These are phyloP conservation scores for Geococcyx californianus DNA, from an alignment of 2,113 vertebrate species.

Conservation along the genomic window DNA sequence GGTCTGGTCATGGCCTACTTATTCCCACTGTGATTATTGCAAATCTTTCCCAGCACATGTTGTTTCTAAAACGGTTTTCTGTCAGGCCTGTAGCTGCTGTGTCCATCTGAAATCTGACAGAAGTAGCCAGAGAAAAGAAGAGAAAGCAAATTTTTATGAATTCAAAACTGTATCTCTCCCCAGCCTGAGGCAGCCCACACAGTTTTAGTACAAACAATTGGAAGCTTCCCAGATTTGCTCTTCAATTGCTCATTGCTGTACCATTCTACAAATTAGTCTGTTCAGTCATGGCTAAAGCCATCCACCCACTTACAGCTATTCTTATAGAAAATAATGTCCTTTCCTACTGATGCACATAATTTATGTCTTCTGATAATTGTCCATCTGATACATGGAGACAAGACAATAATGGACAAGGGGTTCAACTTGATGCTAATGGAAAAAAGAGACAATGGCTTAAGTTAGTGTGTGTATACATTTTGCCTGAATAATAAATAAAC, in stretches of 20 bases:
- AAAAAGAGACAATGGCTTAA: not conserved
- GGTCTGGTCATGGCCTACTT: not conserved
- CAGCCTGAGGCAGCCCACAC: not conserved
- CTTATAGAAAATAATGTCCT: not conserved
- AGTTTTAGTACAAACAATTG: not conserved
- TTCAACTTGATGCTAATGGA: not conserved
- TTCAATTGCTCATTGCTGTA: not conserved
- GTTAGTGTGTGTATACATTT: not conserved
- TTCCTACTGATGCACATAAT: not conserved
- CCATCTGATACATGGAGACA: not conserved
- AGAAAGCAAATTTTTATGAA: not conserved
- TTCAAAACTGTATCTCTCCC: not conserved
- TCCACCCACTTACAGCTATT: slow-evolving; percentile 51
- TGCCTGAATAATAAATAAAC: not conserved
- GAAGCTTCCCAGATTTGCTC: not conserved
- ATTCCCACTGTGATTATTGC: not conserved
- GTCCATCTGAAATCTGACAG: not conserved
- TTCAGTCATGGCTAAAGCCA: slow-evolving; percentile 32
- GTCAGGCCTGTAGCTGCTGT: not conserved
- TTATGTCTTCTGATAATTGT: slow-evolving; percentile 20
- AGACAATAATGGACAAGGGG: not conserved
- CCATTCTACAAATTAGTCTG: slow-evolving; percentile 18
- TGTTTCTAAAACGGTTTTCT: not conserved
- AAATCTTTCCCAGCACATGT: not conserved
- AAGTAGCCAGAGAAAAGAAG: not conserved